phyloP scores from a whole-genome alignment of 2,888 invertebrate species.

The Andrena haemorrhoa region DNA sequence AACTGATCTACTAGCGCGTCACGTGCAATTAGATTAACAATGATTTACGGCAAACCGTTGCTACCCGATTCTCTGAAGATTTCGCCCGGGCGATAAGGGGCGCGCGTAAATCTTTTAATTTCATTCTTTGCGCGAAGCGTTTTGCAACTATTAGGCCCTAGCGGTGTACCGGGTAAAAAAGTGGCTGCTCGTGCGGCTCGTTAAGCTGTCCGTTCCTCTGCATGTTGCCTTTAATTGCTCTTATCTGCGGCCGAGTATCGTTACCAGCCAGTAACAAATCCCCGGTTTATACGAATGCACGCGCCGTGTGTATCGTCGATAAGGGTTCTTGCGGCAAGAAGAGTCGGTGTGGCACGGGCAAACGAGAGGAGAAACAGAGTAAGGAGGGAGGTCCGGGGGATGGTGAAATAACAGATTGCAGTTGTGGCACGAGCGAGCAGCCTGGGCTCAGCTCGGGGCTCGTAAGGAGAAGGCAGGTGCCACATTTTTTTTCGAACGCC shows the following conservation, averaged over 20 bases:
- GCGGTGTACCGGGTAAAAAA: constrained; percentile 24
- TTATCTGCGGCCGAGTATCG: constrained; percentile 61
- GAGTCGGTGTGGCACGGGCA: constrained; percentile 44
- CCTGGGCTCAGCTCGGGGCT: constrained; percentile 72
- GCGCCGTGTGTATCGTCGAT: constrained; percentile 57
- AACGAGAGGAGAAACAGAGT: constrained; percentile 57
- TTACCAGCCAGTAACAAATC: constrained; percentile 55
- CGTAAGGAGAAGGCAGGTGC: constrained; percentile 81
- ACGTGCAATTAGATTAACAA: neutral
- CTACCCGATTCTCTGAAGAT: neutral
- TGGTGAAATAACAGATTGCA: constrained; percentile 79
- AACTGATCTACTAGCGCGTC: neutral
- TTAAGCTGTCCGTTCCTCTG: constrained; percentile 51
- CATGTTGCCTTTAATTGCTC: constrained; percentile 62
- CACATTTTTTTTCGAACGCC: constrained; percentile 77
- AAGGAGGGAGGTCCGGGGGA: constrained; percentile 61
- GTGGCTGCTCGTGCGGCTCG: constrained; percentile 34
- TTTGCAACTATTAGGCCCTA: constrained; percentile 2
- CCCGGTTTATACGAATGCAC: constrained; percentile 61
- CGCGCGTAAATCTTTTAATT: constrained; percentile 6
- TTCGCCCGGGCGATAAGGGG: neutral
- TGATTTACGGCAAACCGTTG: neutral
- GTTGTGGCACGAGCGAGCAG: constrained; percentile 78
- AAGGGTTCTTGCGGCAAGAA: constrained; percentile 48
- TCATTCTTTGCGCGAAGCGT: neutral